Base-by-base conservation (phyloP, 92 coral and sea anemone species). In the Isaurus tuberculatus region DNA sequence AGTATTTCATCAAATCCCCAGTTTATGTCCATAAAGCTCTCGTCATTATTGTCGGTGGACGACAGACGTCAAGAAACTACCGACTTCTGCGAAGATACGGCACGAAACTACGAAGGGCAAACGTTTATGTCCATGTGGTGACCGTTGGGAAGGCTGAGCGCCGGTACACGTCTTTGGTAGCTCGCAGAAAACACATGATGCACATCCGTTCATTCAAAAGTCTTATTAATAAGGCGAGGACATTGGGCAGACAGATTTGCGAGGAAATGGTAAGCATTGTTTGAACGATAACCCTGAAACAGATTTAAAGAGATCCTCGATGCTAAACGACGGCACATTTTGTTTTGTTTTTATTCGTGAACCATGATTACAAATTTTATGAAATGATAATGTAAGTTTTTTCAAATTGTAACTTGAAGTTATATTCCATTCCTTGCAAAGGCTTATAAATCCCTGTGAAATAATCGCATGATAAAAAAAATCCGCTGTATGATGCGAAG, bases 21-120 rank as follows among this genome's bases (percentile, higher is more conserved):
- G 73, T 86, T 32, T 92, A 92, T 75, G 88, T 92, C 75, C 96
- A 87, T 72, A 87, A 91, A 26, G 93, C 89, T 13, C 72, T 92
- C 75, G 88, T 92, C 19, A 91, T 92, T 22, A 63, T 90, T 33
- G 86, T 91, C 43, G 80, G 84, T 43, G 94, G 96, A 8, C 91
- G 90, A 14, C 96, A 68, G 22, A 34, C 46, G 0, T 32, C 26
- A 11, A 68, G 44, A n/a, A 33, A 68, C 73, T 40, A 32, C 44
- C 73, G 73, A 10, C 23, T 34, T 16, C 48, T 68, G 44, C 73
- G 73, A 9, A 40, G 27, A 34, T 32, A 32, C 44, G 33, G 4
- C 3, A 0, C 5, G 3, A 31, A 22, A 32, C 42, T 68, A 0
- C 22, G 40, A n/a, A 34, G 20, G 13, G 44, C 40, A 13, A 33